Evolutionary conservation across 2,888 invertebrate species (phyloP), one percentile per base, ranked within the genome.

Genomic region (Ornithoptera priamus): DNA sequence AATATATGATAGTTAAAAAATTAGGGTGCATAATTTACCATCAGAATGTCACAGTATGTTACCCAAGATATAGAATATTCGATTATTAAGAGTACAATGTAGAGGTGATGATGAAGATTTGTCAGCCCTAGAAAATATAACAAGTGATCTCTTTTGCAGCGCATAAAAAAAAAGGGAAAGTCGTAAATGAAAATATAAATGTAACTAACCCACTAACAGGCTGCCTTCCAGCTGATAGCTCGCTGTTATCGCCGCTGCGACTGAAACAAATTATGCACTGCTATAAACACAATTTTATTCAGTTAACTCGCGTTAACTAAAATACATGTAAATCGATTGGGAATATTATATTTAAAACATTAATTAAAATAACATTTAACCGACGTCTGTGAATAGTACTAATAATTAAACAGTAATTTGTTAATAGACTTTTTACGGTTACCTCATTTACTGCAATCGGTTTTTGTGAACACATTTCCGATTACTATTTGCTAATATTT

Each of bases 181-280:
- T 71, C 72, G 66, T 71, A 72, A 70, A 72, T 68, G 69, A 73
- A 73, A 78, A 77, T 4, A 75, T 73, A 73, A 74, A 75, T 72
- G 68, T 68, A 73, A 71, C 71, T 72, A 72, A 71, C 69, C 67
- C 62, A 71, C 69, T 67, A 73, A 65, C 70, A 65, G 63, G 66
- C 70, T 68, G 68, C 63, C 50, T 67, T 70, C 62, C 66, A 70
- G 76, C 73, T 78, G 81, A 81, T 82, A 83, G 77, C 74, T 46
- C 77, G 78, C 77, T 75, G 78, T 87, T 87, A 88, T 87, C 87
- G 81, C 75, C 75, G 75, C 75, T 80, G 81, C 79, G 76, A 75
- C 81, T 81, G 84, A 85, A 77, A 74, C 77, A 78, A 82, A 82
- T 83, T 81, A 75, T 79, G 82, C 79, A 82, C 75, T 80, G 77